phyloP scores from a whole-genome alignment of 2,113 vertebrate species.

The Glaucomys volans region DNA sequence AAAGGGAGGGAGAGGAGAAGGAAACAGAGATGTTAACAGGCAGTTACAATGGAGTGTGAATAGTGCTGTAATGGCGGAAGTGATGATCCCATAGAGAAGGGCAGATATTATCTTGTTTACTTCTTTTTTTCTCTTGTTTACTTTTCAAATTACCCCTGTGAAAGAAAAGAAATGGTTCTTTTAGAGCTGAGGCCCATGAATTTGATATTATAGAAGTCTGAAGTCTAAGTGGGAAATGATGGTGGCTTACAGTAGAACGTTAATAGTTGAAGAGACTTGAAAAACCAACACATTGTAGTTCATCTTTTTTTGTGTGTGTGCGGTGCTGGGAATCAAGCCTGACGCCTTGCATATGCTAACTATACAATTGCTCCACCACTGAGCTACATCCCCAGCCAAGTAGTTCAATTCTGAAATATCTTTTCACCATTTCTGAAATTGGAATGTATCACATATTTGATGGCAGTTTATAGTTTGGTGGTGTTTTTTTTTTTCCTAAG shows the following conservation, averaged over 20 bases:
- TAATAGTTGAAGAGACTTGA: conserved; percentile 20
- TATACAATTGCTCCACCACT: too few relatives aligned
- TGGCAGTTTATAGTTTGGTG: not conserved
- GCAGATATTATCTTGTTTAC: not conserved
- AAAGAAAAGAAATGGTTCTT: conserved; percentile 9
- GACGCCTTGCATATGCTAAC: too few relatives aligned
- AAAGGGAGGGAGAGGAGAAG: too few relatives aligned
- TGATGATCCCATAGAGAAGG: not conserved
- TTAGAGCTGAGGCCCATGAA: not conserved
- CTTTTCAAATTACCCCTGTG: conserved; percentile 6
- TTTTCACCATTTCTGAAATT: conserved; percentile 29
- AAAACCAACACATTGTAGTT: not conserved
- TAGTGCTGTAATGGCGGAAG: not conserved
- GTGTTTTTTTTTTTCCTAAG: not conserved
- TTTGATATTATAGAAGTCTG: not conserved
- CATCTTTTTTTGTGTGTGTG: not conserved
- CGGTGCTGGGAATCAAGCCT: not conserved
- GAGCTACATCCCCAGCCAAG: too few relatives aligned
- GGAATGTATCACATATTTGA: not conserved
- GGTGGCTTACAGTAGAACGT: not conserved
- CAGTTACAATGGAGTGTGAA: not conserved
- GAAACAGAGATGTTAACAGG: too few relatives aligned
- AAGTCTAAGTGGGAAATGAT: not conserved
- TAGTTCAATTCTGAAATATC: not conserved
- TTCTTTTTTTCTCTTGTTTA: conserved; percentile 24